phyloP scores from a whole-genome alignment of 2,888 invertebrate species.

The Mythimna albipuncta region DNA sequence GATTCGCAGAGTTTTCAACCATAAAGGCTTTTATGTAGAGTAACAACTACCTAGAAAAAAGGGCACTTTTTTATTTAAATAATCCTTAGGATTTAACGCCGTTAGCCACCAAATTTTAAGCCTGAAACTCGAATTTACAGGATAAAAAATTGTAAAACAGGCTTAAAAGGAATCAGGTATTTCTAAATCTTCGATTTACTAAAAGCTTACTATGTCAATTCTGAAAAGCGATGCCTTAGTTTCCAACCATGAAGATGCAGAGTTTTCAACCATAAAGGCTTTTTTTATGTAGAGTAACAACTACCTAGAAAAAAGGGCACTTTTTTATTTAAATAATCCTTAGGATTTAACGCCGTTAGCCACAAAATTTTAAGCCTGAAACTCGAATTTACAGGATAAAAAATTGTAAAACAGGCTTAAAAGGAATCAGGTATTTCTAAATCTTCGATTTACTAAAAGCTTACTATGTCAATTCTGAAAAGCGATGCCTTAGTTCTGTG shows the following conservation, averaged over 20 bases:
- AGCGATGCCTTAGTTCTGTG: neutral
- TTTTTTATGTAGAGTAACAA: too few relatives aligned
- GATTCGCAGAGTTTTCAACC: too few relatives aligned
- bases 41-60: too few relatives aligned
- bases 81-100: too few relatives aligned
- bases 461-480: neutral
- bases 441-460: neutral
- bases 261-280: too few relatives aligned
- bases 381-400: neutral
- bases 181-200: neutral
- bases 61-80: too few relatives aligned
- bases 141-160: neutral
- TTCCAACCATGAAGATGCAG: too few relatives aligned
- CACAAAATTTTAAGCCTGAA: neutral
- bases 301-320: too few relatives aligned
- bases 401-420: neutral
- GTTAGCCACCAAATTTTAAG: neutral
- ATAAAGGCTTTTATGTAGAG: too few relatives aligned
- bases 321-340: too few relatives aligned
- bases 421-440: neutral
- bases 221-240: neutral
- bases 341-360: too few relatives aligned
- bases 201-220: constrained; percentile 3
- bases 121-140: neutral
- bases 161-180: neutral